Evolutionary conservation across 2,888 invertebrate genomes (phyloP), one percentile per base, ranked within the genome.

Genomic region (Drosophila vallismaia): DNA sequence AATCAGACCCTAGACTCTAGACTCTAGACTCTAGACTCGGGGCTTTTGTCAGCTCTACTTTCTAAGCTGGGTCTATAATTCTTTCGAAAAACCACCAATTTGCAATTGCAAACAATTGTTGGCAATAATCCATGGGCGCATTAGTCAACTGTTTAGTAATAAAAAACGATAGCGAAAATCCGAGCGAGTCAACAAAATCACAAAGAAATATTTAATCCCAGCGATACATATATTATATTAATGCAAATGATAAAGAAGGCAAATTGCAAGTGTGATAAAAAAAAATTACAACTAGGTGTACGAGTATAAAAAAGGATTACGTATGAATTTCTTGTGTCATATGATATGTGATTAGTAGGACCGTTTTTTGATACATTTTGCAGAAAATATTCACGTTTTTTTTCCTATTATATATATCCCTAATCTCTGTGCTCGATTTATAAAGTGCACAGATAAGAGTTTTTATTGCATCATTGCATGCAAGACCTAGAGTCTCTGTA

Each of bases 31-130:
- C 14, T 14, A 19, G 19, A 19, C 19, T 19, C 19, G 3, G 10
- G 33, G 4, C 33, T 33, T 4, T 10, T 10, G 10, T 3, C 33
- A 33, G 36, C 36, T n/a, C 36, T 36, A n/a, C 5, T 36, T 36
- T 36, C 36, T 36, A 44, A 8, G 10, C 44, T 10, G 10, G 4
- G 28, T 5, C 19, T 10, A 24, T 44, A 44, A 24, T 24, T 44
- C 5, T 10, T 5, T 19, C 10, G 4, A 2, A 44, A 44, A 44
- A 45, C 45, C 29, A 33, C 42, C 29, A 53, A 53, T 29, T 42
- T 19, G 29, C 53, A 44, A 44, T 44, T 44, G 44, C 44, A 24
- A 44, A 44, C 44, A 44, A 44, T 44, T 44, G 44, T 44, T 44
- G 14, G 44, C 44, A 44, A 44, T 44, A 44, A 44, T 44, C 44